A percentile compares a stretch with the other conserved stretches of the same genome.
phyloP scores from a whole-genome alignment of 2,113 vertebrate genomes.

The Macquaria australasica region DNA sequence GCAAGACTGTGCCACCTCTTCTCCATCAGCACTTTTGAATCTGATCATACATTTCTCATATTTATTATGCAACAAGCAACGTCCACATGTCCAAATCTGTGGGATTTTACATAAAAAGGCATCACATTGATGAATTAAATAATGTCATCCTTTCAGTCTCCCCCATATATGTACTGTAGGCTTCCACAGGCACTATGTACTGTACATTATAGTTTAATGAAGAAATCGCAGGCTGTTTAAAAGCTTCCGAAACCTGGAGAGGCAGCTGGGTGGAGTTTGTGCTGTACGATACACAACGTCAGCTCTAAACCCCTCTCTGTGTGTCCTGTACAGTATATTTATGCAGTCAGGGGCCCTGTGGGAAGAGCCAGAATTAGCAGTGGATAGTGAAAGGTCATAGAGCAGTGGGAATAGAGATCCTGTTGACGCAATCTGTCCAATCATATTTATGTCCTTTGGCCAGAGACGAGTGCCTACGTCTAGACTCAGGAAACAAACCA shows the following conservation, averaged over 20 bases:
- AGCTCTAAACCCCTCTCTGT: slow-evolving; percentile 40
- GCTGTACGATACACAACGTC: slow-evolving; percentile 9
- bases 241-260: slow-evolving; percentile 44
- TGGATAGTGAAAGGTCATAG: slow-evolving; percentile 78
- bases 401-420: slow-evolving; percentile 76
- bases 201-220: slow-evolving; percentile 63
- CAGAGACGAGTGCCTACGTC: slow-evolving; percentile 47
- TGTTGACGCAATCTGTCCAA: slow-evolving; percentile 73
- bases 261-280: slow-evolving; percentile 37
- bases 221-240: slow-evolving; percentile 42
- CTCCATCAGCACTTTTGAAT: background rate
- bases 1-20: background rate
- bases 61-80: slow-evolving; percentile 15
- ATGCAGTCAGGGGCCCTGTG: slow-evolving; percentile 67
- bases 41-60: slow-evolving; percentile 11
- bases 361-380: slow-evolving; percentile 82
- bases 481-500: slow-evolving; percentile 54
- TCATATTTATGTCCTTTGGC: slow-evolving; percentile 72
- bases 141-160: slow-evolving; percentile 26
- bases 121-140: slow-evolving; percentile 28
- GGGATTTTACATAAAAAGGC: slow-evolving; percentile 11
- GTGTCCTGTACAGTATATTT: slow-evolving; percentile 69
- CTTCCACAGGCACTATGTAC: background rate
- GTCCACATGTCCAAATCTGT: slow-evolving; percentile 12
- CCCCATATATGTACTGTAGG: background rate